Evolutionary conservation across 2,113 vertebrate genomes (phyloP), one percentile per base, ranked within the genome.

Genomic region (Pteruthius melanotis): DNA sequence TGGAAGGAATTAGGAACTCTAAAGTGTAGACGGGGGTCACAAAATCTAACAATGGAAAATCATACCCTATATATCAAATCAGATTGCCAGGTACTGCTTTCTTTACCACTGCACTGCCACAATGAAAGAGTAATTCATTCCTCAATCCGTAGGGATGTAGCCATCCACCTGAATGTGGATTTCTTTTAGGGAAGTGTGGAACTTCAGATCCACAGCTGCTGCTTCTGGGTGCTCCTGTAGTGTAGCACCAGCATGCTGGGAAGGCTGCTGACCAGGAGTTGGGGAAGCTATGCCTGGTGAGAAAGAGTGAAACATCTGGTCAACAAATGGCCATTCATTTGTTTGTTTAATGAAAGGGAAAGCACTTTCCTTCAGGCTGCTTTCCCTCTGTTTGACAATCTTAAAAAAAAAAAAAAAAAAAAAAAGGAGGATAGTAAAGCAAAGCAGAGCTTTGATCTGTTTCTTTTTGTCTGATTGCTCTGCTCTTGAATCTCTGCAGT

Each of bases 121-220:
- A 57, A 16, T 26, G 15, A 76, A 83, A 83, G 4, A 68, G 11
- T 8, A 35, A 53, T 76, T 82, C 12, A 23, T 30, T 37, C 37
- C 19, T 61, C 0, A 0, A 31, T 12, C 39, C 1, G 0, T 42
- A 77, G 47, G 20, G 68, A 56, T 66, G 45, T 6, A 37, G 31
- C 37, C 40, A 57, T 61, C 26, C 5, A 49, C 18, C 27, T 52
- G 37, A 82, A 50, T 4, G 14, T 15, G 9, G 42, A 59, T 50
- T 78, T 61, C 42, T 68, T 40, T 64, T 30, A 65, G 33, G 50
- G 66, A 45, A 70, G 9, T 6, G n/a, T 59, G 30, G 23, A 87
- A n/a, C 6, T 64, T 69, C 64, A 83, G 13, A 56, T 33, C 23
- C 5, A 6, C n/a, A 84, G 74, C 28, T 65, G 13, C 39, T 71